These are phyloP conservation scores for Bubo scandiacus DNA, from an alignment of 2,113 vertebrate genomes.

Conservation along the genomic window DNA sequence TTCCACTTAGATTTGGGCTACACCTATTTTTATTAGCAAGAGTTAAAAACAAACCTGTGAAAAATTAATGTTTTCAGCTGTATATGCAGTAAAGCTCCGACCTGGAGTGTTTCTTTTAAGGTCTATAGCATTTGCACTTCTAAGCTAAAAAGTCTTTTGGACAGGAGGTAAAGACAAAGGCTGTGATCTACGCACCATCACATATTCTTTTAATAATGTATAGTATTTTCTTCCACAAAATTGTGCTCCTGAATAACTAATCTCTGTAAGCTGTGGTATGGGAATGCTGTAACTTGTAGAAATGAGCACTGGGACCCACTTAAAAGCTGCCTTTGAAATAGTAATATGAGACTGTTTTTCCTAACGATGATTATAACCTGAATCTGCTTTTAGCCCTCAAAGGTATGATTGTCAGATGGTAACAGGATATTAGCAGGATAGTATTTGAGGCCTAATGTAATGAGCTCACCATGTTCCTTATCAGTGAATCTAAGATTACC, in stretches of 20 bases:
- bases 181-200: neutral
- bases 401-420: neutral
- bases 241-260: neutral
- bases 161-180: neutral
- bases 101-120: neutral
- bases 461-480: neutral
- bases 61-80: neutral
- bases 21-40: neutral
- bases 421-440: neutral
- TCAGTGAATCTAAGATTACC: slow-evolving; percentile 70
- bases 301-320: neutral
- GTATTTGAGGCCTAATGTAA: neutral
- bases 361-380: neutral
- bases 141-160: neutral
- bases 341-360: neutral
- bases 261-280: neutral
- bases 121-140: neutral
- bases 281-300: neutral
- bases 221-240: neutral
- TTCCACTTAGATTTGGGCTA: neutral
- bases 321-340: neutral
- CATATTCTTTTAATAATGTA: neutral
- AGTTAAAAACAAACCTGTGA: neutral
- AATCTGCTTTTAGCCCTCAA: neutral
- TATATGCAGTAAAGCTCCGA: neutral